Evolutionary conservation across 2,888 invertebrate species (phyloP).

Genomic region (Morinoia aosen): DNA sequence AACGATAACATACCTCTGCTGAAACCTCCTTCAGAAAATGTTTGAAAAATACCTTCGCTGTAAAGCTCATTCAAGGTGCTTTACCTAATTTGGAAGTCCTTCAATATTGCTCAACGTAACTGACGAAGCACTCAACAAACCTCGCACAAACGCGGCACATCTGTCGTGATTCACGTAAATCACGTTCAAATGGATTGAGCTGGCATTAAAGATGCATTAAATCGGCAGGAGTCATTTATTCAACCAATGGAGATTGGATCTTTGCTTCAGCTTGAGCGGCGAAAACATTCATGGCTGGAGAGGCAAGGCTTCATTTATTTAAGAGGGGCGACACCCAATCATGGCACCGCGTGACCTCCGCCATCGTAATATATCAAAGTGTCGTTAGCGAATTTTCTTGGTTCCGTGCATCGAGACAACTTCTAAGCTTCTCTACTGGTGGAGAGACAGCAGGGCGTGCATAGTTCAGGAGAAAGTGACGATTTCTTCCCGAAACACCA

Average conservation of each 20-base stretch:
- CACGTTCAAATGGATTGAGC: conserved; percentile 3
- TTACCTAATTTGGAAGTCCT: not conserved
- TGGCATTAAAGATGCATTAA: conserved; percentile 37
- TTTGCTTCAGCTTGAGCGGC: not conserved
- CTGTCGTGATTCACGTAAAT: conserved; percentile 12
- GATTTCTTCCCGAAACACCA: not conserved
- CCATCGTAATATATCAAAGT: not conserved
- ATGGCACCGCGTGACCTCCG: conserved; percentile 21
- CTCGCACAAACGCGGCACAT: not conserved
- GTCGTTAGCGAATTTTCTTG: conserved; percentile 12
- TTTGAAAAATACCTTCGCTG: not conserved
- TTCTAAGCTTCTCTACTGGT: not conserved
- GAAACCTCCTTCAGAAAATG: not conserved
- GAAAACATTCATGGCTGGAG: conserved; percentile 40
- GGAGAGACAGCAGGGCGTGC: not conserved
- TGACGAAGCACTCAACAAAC: not conserved
- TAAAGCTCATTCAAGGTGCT: not conserved
- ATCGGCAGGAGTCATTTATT: conserved; percentile 35
- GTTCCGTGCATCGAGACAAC: not conserved
- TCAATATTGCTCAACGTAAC: not conserved
- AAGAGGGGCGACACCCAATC: conserved; percentile 34
- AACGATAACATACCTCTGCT: not conserved
- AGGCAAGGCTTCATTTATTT: conserved; percentile 38
- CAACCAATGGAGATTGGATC: conserved; percentile 30
- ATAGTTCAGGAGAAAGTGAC: not conserved